phyloP scores from a whole-genome alignment of 1,140 invertebrate genomes.

The Drosophila nigrodunni region DNA sequence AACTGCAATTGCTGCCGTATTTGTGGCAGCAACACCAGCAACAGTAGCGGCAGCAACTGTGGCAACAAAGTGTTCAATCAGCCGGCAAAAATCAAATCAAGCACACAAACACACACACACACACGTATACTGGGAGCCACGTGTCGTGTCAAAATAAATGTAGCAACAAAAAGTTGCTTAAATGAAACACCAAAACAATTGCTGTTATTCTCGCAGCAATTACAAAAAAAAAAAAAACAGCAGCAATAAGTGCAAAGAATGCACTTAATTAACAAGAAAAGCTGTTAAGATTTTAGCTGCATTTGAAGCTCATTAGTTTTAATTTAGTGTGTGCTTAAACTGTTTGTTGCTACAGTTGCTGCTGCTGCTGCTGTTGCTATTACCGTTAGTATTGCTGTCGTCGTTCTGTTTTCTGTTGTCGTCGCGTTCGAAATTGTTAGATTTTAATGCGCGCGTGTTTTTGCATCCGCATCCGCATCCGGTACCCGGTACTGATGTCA shows the following conservation, averaged over 20 bases:
- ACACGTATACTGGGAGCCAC: conserved; percentile 20
- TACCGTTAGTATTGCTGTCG: conserved; percentile 2
- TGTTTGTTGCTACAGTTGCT: neutral
- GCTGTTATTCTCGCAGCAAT: neutral
- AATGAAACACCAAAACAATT: conserved; percentile 8
- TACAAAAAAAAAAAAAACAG: neutral
- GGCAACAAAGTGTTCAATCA: conserved; percentile 47
- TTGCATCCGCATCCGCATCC: conserved; percentile 79
- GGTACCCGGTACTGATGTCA: conserved; percentile 82
- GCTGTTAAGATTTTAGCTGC: too few species aligned
- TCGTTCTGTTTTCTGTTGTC: neutral
- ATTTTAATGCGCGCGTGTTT: conserved; percentile 29
- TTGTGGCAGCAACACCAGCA: conserved; percentile 9
- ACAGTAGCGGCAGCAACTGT: conserved; percentile 9
- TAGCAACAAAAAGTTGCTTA: conserved; percentile 12
- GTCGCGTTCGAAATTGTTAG: neutral
- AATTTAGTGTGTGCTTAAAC: neutral
- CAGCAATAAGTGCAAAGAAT: neutral
- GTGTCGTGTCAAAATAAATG: conserved; percentile 22
- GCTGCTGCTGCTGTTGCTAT: neutral
- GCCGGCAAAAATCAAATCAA: conserved; percentile 53
- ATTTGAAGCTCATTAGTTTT: neutral
- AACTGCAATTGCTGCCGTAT: conserved; percentile 8
- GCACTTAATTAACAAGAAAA: too few species aligned
- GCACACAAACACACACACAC: conserved; percentile 10